Evolutionary conservation across 2,113 vertebrate species (phyloP).

Genomic region (Solea senegalensis): DNA sequence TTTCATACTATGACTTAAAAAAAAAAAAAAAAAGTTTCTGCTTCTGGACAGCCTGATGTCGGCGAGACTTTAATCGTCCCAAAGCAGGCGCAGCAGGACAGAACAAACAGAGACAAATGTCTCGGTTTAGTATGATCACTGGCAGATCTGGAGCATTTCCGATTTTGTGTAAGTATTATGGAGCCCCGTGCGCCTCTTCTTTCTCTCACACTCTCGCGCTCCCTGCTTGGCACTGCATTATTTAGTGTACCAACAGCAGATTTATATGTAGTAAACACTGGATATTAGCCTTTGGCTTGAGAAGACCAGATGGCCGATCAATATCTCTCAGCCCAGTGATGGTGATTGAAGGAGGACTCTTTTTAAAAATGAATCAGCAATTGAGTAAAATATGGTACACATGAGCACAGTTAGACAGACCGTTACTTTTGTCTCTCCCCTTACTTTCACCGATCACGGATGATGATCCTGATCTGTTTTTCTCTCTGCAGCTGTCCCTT

Average conservation of each 20-base stretch:
- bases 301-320: slow-evolving; percentile 48
- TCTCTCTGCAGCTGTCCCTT: background rate
- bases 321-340: slow-evolving; percentile 45
- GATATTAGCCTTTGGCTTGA: slow-evolving; percentile 59
- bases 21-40: slow-evolving; percentile 46
- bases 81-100: slow-evolving; percentile 61
- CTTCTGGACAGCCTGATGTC: slow-evolving; percentile 69
- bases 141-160: slow-evolving; percentile 66
- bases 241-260: slow-evolving; percentile 43
- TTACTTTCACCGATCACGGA: background rate
- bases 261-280: slow-evolving; percentile 53
- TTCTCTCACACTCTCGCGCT: slow-evolving; percentile 5
- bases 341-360: slow-evolving; percentile 31
- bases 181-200: slow-evolving; percentile 17
- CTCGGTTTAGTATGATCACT: slow-evolving; percentile 75
- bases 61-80: slow-evolving; percentile 70
- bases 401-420: slow-evolving; percentile 4
- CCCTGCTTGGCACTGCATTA: slow-evolving; percentile 47
- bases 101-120: slow-evolving; percentile 76
- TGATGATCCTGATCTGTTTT: slow-evolving; percentile 2
- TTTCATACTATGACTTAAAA: slow-evolving; percentile 64
- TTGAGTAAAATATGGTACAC: slow-evolving; percentile 10
- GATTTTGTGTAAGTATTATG: slow-evolving; percentile 24
- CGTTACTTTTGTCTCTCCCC: background rate
- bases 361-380: slow-evolving; percentile 43